phyloP scores from a whole-genome alignment of 1,140 invertebrate genomes.

The Drosophila burlai region DNA sequence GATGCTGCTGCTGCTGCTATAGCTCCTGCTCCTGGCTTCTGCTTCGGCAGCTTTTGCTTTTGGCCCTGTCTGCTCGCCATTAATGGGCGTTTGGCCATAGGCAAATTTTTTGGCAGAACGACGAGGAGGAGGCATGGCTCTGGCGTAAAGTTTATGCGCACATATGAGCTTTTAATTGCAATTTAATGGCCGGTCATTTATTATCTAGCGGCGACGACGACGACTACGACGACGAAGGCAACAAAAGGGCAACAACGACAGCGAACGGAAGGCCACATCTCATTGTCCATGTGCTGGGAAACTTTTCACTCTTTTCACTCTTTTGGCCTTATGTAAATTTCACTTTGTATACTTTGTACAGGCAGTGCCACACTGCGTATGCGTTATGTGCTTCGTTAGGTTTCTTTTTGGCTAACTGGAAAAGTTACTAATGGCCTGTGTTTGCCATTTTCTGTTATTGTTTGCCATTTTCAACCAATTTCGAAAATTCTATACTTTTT shows the following conservation, averaged over 20 bases:
- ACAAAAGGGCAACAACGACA: constrained; percentile 42
- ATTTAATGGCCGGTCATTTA: constrained; percentile 85
- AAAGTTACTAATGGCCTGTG: constrained; percentile 57
- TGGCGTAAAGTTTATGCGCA: constrained; percentile 78
- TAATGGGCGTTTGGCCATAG: constrained; percentile 66
- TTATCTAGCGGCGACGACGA: constrained; percentile 80
- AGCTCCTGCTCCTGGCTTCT: constrained; percentile 13
- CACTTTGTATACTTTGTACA: constrained; percentile 10
- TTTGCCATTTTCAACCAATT: constrained; percentile 47
- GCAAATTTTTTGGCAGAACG: constrained; percentile 57
- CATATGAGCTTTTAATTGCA: constrained; percentile 85
- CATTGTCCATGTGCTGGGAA: constrained; percentile 47
- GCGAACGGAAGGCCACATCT: constrained; percentile 50
- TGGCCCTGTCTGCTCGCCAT: constrained; percentile 48
- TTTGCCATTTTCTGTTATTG: constrained; percentile 35
- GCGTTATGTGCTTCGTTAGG: constrained; percentile 28
- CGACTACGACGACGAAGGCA: constrained; percentile 45
- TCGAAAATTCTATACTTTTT: constrained; percentile 32
- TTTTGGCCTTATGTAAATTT: constrained; percentile 51
- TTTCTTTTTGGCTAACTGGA: constrained; percentile 37
- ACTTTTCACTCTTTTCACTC: constrained; percentile 55
- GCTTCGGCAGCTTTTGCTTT: constrained; percentile 26
- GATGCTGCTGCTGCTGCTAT: constrained; percentile 15
- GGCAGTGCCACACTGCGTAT: constrained; percentile 36
- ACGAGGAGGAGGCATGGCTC: constrained; percentile 22